Evolutionary conservation across 1,140 invertebrate species (phyloP).

Genomic region (Brachionus rubens): DNA sequence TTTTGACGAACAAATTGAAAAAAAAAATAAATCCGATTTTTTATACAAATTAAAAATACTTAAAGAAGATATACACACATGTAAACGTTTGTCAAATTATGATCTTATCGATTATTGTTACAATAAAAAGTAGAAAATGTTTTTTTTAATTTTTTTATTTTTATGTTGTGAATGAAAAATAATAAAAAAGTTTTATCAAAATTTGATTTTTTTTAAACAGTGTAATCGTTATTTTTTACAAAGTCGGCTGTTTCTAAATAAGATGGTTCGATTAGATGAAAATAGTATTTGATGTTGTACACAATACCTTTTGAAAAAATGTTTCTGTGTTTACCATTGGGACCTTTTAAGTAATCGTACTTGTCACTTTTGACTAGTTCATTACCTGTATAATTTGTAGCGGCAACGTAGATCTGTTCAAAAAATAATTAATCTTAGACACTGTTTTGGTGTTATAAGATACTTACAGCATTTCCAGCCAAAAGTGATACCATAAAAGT

Average conservation of each 20-base stretch:
- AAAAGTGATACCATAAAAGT: slow-evolving; percentile 2
- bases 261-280: slow-evolving; percentile 36
- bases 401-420: not conserved
- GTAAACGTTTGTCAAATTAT: slow-evolving; percentile 23
- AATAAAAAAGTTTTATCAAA: too few relatives aligned
- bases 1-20: slow-evolving; percentile 12
- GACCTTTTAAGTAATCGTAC: slow-evolving; percentile 24
- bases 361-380: slow-evolving; percentile 16
- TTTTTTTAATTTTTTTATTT: not conserved
- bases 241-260: slow-evolving; percentile 24
- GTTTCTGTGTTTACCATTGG: not conserved
- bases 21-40: not conserved
- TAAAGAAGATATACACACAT: not conserved
- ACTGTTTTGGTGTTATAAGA: not conserved
- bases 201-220: slow-evolving; percentile 26
- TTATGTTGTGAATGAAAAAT: too few relatives aligned
- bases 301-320: slow-evolving; percentile 14
- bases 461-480: not conserved
- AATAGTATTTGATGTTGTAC: slow-evolving; percentile 43
- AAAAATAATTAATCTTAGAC: not conserved
- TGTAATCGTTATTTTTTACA: not conserved
- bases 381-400: slow-evolving; percentile 24
- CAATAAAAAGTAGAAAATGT: not conserved
- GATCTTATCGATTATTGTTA: slow-evolving; percentile 29
- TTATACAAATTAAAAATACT: not conserved